Evolutionary conservation across 2,113 vertebrate genomes (phyloP), one percentile per base, ranked within the genome.

Genomic region (Spilogale gracilis): DNA sequence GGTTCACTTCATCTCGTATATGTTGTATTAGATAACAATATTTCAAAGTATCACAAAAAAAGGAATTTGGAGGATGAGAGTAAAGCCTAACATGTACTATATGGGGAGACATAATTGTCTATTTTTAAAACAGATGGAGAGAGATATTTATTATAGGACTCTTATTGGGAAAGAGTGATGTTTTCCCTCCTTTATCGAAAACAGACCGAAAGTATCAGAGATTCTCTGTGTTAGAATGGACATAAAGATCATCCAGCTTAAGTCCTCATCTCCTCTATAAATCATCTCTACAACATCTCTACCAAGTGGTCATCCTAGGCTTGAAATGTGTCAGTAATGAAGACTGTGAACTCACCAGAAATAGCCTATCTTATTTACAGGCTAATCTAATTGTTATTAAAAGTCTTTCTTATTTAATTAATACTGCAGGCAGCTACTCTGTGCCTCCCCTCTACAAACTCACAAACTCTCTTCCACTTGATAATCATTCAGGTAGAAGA

Each of bases 361-460:
- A 92, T 25, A 87, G 81, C 25, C 61, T 69, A 71, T 91, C 69
- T n/a, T 52, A 91, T 95, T 81, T 96, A 52, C 69, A 88, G 63
- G 17, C 16, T 23, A 18, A 92, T 76, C 38, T 93, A 76, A 5
- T 74, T 95, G 60, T 92, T 91, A 83, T 25, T 21, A 83, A 89
- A 97, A 94, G 27, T 67, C n/a, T 97, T 86, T 10, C 27, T 84
- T 95, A 89, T 95, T 95, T 94, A 94, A 91, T 85, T 91, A 93
- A 94, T 82, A 91, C 38, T 81, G 4, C 25, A 58, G 38, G 52
- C 17, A 32, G 6, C 30, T 78, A 89, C 23, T 32, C 69, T 83
- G 60, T 78, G 30, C 30, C 18, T 43, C 8, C 50, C 30, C 25
- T 85, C 30, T 27, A 48, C 1, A 23, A 61, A 95, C 23, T 20